These are phyloP conservation scores for Ischnus inquisitorius DNA, from an alignment of 2,888 invertebrate genomes.

Conservation along the genomic window DNA sequence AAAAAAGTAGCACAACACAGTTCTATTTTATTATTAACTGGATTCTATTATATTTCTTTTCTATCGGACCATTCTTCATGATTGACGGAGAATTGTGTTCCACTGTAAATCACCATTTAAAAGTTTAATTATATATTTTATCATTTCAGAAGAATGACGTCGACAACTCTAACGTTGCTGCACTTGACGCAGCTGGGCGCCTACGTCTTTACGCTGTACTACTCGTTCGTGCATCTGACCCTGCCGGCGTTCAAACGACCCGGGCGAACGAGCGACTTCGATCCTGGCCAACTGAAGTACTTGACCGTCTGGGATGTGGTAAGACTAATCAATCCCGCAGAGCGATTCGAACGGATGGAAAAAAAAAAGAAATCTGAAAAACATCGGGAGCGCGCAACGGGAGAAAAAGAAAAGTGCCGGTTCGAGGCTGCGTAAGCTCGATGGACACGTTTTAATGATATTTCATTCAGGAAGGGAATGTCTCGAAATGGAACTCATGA, in stretches of 20 bases:
- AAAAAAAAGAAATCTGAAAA: neutral
- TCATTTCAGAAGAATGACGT: conserved; percentile 70
- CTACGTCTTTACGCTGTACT: conserved; percentile 75
- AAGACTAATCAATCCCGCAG: conserved; percentile 62
- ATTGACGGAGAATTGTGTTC: neutral
- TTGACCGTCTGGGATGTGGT: conserved; percentile 83
- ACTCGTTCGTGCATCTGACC: conserved; percentile 68
- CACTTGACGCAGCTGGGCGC: conserved; percentile 71
- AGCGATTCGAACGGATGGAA: neutral
- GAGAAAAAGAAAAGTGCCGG: neutral
- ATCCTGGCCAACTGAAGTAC: conserved; percentile 81
- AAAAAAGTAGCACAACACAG: neutral
- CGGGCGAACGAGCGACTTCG: conserved; percentile 70
- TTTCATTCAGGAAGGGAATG: conserved; percentile 37
- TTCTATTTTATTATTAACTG: neutral
- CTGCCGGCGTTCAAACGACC: conserved; percentile 74
- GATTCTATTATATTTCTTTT: too few relatives aligned
- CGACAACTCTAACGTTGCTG: conserved; percentile 68
- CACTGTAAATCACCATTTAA: neutral
- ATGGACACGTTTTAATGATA: neutral
- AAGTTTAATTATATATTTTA: too few relatives aligned
- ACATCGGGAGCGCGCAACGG: neutral
- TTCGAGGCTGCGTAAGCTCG: neutral
- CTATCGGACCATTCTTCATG: too few relatives aligned
- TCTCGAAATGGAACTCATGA: conserved; percentile 16